These are phyloP conservation scores for Oriolus oriolus DNA, from an alignment of 2,113 vertebrate species.

Conservation along the genomic window DNA sequence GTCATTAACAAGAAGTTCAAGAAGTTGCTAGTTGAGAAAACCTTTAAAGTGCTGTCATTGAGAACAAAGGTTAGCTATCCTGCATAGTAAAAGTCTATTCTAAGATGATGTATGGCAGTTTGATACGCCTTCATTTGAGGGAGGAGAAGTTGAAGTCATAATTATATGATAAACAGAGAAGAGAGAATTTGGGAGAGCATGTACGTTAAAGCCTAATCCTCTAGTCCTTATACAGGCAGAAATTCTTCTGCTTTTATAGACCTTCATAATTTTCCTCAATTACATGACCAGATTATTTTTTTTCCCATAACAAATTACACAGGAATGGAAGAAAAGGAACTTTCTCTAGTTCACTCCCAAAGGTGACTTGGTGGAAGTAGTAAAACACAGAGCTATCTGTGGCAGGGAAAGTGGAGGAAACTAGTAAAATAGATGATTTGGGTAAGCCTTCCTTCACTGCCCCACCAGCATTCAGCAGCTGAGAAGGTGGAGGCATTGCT, in stretches of 20 bases:
- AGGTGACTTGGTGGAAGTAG: neutral
- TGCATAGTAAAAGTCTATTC: slow-evolving; percentile 15
- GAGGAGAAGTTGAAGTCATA: slow-evolving; percentile 48
- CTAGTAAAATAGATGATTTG: neutral
- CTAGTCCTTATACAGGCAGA: slow-evolving; percentile 24
- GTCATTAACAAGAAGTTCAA: neutral
- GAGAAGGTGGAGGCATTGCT: neutral
- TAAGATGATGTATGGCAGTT: slow-evolving; percentile 31
- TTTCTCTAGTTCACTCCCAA: neutral
- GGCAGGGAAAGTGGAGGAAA: neutral
- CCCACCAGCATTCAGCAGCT: neutral
- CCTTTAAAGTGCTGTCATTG: slow-evolving; percentile 6
- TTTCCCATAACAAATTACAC: neutral
- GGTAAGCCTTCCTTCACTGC: neutral
- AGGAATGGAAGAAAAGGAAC: neutral
- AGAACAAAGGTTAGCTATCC: slow-evolving; percentile 39
- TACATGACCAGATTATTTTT: neutral
- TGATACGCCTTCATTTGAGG: slow-evolving; percentile 38
- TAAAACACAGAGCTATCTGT: neutral
- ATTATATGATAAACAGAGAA: slow-evolving; percentile 27
- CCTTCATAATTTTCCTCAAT: neutral
- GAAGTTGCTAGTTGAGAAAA: neutral
- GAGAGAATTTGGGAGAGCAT: neutral
- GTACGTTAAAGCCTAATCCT: neutral
- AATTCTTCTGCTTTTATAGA: neutral